Conservation (phyloP, 64 coral and sea anemone genomes). For the Pachyseris speciosa region DNA sequence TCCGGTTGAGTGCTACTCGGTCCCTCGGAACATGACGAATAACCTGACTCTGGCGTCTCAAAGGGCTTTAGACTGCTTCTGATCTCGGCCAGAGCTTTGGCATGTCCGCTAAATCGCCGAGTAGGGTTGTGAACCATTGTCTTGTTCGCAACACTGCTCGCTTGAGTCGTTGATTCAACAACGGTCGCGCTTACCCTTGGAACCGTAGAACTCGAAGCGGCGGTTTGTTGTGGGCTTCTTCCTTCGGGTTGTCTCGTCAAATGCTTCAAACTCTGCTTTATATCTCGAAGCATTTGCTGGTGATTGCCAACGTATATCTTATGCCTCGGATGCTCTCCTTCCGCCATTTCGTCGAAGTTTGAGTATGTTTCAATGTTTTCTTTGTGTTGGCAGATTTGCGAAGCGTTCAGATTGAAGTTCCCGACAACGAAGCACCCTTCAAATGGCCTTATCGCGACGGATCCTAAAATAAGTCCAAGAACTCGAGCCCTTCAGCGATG, state of each 20-base stretch:
- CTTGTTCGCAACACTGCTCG: slow-evolving; percentile 12
- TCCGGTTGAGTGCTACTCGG: slow-evolving; percentile 35
- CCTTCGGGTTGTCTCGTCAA: slow-evolving; percentile 60
- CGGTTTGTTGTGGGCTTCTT: background rate
- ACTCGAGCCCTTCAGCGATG: slow-evolving; percentile 38
- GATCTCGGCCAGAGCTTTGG: slow-evolving; percentile 77
- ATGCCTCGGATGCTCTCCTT: slow-evolving; percentile 56
- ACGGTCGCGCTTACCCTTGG: background rate
- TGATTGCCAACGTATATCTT: slow-evolving; percentile 78
- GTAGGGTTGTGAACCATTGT: slow-evolving; percentile 26
- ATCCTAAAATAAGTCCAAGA: slow-evolving; percentile 44
- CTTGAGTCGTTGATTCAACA: background rate
- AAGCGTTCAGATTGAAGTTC: background rate
- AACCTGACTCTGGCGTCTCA: slow-evolving; percentile 80
- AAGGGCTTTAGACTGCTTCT: slow-evolving; percentile 84
- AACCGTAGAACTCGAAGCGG: background rate
- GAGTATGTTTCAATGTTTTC: slow-evolving; percentile 46
- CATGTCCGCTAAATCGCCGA: slow-evolving; percentile 70
- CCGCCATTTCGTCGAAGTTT: slow-evolving; percentile 58
- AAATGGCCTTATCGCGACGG: slow-evolving; percentile 30
- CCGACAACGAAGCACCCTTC: background rate
- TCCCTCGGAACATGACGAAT: slow-evolving; percentile 88
- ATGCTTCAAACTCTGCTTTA: slow-evolving; percentile 87
- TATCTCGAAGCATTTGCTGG: slow-evolving; percentile 89
- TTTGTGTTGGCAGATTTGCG: slow-evolving; percentile 22